Conservation (phyloP, 1,140 invertebrate genomes). For the Drosophila biarmipes region DNA sequence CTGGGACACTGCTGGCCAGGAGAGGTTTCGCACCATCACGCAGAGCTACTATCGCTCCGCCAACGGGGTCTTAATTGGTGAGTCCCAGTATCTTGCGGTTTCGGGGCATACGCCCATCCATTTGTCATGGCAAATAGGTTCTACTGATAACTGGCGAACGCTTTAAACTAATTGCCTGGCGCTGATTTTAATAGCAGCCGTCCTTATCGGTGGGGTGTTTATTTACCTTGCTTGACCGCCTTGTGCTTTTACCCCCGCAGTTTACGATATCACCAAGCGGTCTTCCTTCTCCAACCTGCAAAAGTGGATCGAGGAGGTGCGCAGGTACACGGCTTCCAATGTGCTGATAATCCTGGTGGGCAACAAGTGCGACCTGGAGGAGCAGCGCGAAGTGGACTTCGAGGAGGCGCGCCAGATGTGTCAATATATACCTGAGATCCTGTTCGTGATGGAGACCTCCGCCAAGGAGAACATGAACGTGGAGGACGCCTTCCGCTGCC, state of each 20-base stretch:
- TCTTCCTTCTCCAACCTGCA: slow-evolving; percentile 95
- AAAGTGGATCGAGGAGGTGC: slow-evolving; percentile 97
- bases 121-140: slow-evolving; percentile 35
- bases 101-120: slow-evolving; percentile 51
- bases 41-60: slow-evolving; percentile 97
- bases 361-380: slow-evolving; percentile 95
- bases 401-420: slow-evolving; percentile 93
- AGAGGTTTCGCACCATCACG: slow-evolving; percentile 96
- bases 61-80: slow-evolving; percentile 94
- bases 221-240: slow-evolving; percentile 9
- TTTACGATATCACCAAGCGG: slow-evolving; percentile 97
- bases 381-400: slow-evolving; percentile 92
- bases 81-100: slow-evolving; percentile 67
- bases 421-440: slow-evolving; percentile 92
- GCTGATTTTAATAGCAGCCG: slow-evolving; percentile 57
- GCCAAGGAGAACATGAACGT: slow-evolving; percentile 97
- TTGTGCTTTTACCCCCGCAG: slow-evolving; percentile 84
- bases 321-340: slow-evolving; percentile 95
- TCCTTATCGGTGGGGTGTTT: slow-evolving; percentile 41
- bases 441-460: slow-evolving; percentile 95
- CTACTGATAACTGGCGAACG: slow-evolving; percentile 44
- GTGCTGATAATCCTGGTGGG: slow-evolving; percentile 95
- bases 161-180: slow-evolving; percentile 44
- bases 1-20: slow-evolving; percentile 97
- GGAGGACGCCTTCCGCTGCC: slow-evolving; percentile 94